Conservation (phyloP, 2,888 invertebrate genomes). For the Coelinius sp. region DNA sequence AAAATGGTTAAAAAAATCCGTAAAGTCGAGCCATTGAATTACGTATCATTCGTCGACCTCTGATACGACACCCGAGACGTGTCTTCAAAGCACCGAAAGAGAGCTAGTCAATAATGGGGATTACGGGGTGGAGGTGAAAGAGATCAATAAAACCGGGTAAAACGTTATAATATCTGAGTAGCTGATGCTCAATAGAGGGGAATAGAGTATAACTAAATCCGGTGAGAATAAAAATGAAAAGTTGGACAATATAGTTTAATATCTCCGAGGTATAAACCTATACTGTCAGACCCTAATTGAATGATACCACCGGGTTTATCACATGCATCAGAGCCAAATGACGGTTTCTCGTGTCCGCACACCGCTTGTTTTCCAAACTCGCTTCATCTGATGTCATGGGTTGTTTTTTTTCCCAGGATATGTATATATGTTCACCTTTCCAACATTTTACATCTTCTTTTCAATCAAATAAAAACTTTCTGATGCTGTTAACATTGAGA, state of each 20-base stretch:
- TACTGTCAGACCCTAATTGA: constrained; percentile 11
- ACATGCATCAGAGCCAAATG: constrained; percentile 24
- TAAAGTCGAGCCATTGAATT: background rate
- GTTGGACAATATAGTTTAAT: constrained; percentile 1
- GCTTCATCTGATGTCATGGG: background rate
- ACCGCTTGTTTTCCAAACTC: constrained; percentile 2
- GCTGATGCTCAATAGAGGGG: background rate
- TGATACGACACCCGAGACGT: constrained; percentile 1
- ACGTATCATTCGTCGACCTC: background rate
- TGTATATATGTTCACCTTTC: background rate
- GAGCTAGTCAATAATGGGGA: background rate
- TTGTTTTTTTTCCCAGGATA: background rate
- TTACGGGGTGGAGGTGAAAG: constrained; percentile 4
- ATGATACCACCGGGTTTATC: constrained; percentile 5
- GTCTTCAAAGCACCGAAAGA: background rate
- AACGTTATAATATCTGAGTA: constrained; percentile 6
- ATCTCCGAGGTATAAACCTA: background rate
- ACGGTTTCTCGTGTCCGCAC: constrained; percentile 36
- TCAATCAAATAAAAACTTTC: background rate
- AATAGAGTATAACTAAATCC: background rate
- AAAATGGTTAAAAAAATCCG: background rate
- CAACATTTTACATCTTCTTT: constrained; percentile 1
- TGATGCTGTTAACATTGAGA: background rate
- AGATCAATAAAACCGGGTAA: background rate
- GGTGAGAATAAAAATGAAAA: background rate